Conservation (phyloP, 92 coral and sea anemone genomes). For the Porites divaricata region DNA sequence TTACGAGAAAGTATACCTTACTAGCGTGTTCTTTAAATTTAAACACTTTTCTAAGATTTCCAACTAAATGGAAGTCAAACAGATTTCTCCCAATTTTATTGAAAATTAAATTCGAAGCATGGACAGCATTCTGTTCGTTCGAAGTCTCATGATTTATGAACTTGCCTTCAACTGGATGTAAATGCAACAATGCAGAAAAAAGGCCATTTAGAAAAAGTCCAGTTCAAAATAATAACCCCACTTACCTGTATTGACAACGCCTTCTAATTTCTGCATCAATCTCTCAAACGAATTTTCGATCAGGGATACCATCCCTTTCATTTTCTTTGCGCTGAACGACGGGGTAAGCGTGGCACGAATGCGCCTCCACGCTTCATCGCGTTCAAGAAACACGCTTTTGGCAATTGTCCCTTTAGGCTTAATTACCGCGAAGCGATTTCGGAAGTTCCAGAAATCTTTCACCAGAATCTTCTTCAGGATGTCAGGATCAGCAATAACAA, state of each 20-base stretch:
- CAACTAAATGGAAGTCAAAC: too few species aligned
- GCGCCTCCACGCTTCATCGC: slow-evolving; percentile 68
- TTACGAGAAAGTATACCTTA: too few species aligned
- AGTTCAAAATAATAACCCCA: background rate
- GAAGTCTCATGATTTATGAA: too few species aligned
- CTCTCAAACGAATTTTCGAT: slow-evolving; percentile 58
- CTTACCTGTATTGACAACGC: slow-evolving; percentile 62
- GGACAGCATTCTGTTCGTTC: too few species aligned
- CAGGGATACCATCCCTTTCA: slow-evolving; percentile 66
- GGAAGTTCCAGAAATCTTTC: slow-evolving; percentile 73
- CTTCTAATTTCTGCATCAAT: slow-evolving; percentile 52
- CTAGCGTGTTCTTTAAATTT: too few species aligned
- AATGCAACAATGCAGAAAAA: too few species aligned
- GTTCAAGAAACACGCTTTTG: slow-evolving; percentile 40
- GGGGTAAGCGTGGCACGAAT: slow-evolving; percentile 69
- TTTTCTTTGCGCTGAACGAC: slow-evolving; percentile 61
- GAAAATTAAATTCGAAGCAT: too few species aligned
- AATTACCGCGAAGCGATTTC: slow-evolving; percentile 39
- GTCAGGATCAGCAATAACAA: slow-evolving; percentile 78
- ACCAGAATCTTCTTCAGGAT: slow-evolving; percentile 74
- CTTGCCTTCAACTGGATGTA: too few species aligned
- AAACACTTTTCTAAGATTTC: too few species aligned
- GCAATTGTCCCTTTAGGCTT: background rate
- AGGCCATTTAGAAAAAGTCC: too few species aligned
- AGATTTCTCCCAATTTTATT: too few species aligned